Percentiles rank a stretch among this genome's conserved stretches.
Conservation (phyloP, 1,140 invertebrate genomes). For the Aradophagus sp. region DNA sequence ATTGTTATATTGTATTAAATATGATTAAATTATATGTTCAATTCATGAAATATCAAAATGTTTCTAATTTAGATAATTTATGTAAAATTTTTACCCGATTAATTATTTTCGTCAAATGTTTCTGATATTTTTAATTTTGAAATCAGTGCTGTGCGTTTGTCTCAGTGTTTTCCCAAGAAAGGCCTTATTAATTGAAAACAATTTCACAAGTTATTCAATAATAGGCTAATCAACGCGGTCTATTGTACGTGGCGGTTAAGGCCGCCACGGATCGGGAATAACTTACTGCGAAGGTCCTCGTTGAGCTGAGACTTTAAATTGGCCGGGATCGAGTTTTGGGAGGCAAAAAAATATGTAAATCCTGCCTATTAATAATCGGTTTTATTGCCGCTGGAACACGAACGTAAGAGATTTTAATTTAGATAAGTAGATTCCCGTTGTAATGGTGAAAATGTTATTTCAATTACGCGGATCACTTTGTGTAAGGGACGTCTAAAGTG, state of each 20-base stretch:
- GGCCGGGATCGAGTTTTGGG: constrained; percentile 1
- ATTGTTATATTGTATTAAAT: too few species aligned
- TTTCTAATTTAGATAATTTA: too few species aligned
- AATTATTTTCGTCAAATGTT: too few species aligned
- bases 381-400: constrained; percentile 3
- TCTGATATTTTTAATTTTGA: too few species aligned
- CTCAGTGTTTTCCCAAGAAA: too few species aligned
- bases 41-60: too few species aligned
- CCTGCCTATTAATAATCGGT: constrained; percentile 27
- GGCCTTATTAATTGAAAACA: too few species aligned
- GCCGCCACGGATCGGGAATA: constrained; percentile 9
- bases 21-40: too few species aligned
- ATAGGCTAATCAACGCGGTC: constrained; percentile 15
- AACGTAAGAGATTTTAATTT: constrained; percentile 40
- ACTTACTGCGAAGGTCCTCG: constrained; percentile 1
- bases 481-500: neutral
- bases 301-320: constrained; percentile 6
- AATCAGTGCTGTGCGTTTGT: too few species aligned
- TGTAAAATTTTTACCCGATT: too few species aligned
- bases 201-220: too few species aligned
- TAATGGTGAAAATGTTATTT: constrained; percentile 45
- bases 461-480: constrained; percentile 36
- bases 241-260: constrained; percentile 12
- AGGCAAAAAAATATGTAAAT: constrained; percentile 18
- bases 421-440: constrained; percentile 36